Conservation (phyloP, 2,113 vertebrate genomes). For the Callospermophilus lateralis region DNA sequence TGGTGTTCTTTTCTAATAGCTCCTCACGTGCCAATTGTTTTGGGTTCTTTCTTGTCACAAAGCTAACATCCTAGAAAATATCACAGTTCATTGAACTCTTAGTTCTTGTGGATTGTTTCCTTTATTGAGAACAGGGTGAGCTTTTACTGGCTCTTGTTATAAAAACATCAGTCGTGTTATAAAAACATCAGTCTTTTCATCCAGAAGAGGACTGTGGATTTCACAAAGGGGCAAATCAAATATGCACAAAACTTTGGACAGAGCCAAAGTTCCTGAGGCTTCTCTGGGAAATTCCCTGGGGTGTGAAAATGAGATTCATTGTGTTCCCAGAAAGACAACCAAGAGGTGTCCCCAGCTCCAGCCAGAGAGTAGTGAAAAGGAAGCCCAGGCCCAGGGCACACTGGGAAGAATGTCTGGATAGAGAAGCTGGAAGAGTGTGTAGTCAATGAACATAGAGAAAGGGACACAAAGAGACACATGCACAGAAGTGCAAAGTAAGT, state of each 20-base stretch:
- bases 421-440: neutral
- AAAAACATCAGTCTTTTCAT: neutral
- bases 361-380: neutral
- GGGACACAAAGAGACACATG: no score
- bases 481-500: accelerated
- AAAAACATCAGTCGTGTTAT: no score
- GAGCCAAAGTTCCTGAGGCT: neutral
- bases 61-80: neutral
- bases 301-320: neutral
- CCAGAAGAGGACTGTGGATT: neutral
- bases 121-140: neutral
- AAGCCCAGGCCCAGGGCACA: neutral
- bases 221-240: neutral
- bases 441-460: accelerated
- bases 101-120: neutral
- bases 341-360: no score
- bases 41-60: neutral
- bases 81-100: neutral
- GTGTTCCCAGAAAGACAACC: neutral
- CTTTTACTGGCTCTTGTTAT: neutral
- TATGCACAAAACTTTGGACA: accelerated
- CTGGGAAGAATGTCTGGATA: neutral
- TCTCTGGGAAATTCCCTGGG: neutral
- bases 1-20: neutral
- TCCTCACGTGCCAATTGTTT: neutral